Evolutionary conservation across 2,797 vertebrate genomes (phyloP).

Genomic region (Otolemur crassicaudatus): DNA sequence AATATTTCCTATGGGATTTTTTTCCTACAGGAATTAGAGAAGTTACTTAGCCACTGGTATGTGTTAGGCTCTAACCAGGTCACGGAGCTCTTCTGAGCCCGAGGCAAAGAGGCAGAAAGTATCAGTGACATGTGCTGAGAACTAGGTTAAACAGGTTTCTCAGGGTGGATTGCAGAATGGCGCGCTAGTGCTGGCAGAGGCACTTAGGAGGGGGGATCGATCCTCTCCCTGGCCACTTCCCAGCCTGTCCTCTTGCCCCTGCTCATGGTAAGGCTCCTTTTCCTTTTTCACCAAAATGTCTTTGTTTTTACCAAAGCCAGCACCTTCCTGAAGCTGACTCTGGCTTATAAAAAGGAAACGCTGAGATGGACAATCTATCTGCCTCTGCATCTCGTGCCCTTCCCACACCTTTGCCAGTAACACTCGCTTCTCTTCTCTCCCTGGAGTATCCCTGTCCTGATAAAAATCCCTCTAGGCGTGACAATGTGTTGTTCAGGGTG

Average conservation of each 20-base stretch:
- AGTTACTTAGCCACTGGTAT: not conserved
- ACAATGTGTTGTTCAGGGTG: not conserved
- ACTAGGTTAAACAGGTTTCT: conserved; percentile 62
- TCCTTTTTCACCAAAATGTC: not conserved
- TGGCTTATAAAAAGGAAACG: not conserved
- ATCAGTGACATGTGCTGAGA: conserved; percentile 50
- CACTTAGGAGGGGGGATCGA: not conserved
- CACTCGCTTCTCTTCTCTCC: not conserved
- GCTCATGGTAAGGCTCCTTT: not conserved
- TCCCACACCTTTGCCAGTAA: not conserved
- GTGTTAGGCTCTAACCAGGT: conserved; percentile 18
- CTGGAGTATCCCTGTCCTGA: not conserved
- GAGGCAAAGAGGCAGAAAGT: not conserved
- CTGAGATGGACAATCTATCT: not conserved
- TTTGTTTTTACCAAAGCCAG: not conserved
- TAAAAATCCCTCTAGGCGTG: not conserved
- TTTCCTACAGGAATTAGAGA: conserved; percentile 39
- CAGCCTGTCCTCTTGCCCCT: not conserved
- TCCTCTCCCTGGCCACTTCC: not conserved
- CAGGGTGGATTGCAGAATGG: not conserved
- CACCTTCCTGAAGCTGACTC: not conserved
- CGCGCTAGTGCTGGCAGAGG: not conserved
- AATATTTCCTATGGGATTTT: not conserved
- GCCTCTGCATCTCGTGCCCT: not conserved
- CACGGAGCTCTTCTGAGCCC: not conserved